Evolutionary conservation across 2,113 vertebrate genomes (phyloP).

Genomic region (Neogale vison): DNA sequence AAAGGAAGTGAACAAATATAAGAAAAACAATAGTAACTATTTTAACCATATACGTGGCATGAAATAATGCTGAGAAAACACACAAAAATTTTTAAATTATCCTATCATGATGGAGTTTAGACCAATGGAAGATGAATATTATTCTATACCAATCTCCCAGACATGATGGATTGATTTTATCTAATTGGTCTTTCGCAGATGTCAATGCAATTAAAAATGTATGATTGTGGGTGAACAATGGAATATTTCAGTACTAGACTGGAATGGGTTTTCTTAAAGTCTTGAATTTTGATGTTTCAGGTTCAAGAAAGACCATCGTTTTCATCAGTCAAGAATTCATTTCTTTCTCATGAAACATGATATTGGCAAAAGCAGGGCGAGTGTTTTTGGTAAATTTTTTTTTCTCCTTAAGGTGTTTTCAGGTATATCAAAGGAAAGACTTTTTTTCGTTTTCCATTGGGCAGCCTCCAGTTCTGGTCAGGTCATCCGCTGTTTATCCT

Average conservation of each 20-base stretch:
- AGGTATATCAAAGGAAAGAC: conserved; percentile 19
- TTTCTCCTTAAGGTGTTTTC: background rate
- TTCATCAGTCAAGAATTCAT: background rate
- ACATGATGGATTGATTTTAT: background rate
- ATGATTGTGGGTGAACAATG: background rate
- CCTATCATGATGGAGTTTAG: background rate
- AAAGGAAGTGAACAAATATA: background rate
- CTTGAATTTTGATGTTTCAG: background rate
- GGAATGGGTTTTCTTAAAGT: conserved; percentile 6
- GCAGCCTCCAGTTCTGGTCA: conserved; percentile 30
- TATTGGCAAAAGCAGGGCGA: background rate
- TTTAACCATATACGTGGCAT: background rate
- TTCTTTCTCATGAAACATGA: background rate
- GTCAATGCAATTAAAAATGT: conserved; percentile 18
- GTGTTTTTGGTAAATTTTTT: background rate
- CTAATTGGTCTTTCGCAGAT: conserved; percentile 16
- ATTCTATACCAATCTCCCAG: background rate
- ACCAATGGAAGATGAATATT: background rate
- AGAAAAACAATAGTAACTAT: background rate
- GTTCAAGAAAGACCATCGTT: background rate
- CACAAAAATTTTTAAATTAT: background rate
- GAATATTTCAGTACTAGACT: background rate
- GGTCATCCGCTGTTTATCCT: conserved; percentile 38
- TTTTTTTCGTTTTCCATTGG: background rate
- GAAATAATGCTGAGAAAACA: background rate